Evolutionary conservation across 2,888 invertebrate species (phyloP), one percentile per base, ranked within the genome.

Genomic region (Apamea epomidion): DNA sequence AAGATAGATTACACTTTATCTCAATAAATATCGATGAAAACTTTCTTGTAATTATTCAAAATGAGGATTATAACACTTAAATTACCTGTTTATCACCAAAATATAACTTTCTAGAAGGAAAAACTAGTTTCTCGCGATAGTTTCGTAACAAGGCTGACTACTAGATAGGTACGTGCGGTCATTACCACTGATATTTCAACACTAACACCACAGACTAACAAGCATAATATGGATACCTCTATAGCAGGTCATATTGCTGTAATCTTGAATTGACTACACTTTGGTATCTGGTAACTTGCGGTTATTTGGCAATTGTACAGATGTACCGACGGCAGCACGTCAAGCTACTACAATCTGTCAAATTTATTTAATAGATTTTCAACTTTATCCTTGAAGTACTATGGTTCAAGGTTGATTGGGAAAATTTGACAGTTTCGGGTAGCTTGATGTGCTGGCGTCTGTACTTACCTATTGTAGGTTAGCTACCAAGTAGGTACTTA

Each of bases 191-290:
- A 67, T 60, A 42, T 65, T 65, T 71, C 45, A 10, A 74, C n/a
- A 88, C 88, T 87, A 85, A 77, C 74, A 51, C 5, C 58, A 58
- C 12, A 25, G 12, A 45, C 16, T 29, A 45, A 45, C 58, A 14
- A 32, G 51, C 42, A 58, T 78, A 69, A 58, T 78, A 69, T n/a
- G 81, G 32, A 16, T 69, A 51, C 6, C 29, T n/a, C 2, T 32
- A 62, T 1, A 60, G 21, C 67, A 32, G 32, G 42, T 54, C 83
- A 78, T 54, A 32, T 79, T 32, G 54, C 78, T 54, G 68, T 84
- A 84, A 81, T 81, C 84, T 79, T 79, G 51, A 79, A 79, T 81
- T 69, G 79, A 25, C 5, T 29, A 48, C 25, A 69, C 62, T 84
- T 69, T 51, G 32, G 37, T n/a, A 64, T 54, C 16, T 76, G 18